A percentile compares a stretch with the other conserved stretches of the same genome.
phyloP scores from a whole-genome alignment of 1,140 invertebrate species.

The Papilio machaon region DNA sequence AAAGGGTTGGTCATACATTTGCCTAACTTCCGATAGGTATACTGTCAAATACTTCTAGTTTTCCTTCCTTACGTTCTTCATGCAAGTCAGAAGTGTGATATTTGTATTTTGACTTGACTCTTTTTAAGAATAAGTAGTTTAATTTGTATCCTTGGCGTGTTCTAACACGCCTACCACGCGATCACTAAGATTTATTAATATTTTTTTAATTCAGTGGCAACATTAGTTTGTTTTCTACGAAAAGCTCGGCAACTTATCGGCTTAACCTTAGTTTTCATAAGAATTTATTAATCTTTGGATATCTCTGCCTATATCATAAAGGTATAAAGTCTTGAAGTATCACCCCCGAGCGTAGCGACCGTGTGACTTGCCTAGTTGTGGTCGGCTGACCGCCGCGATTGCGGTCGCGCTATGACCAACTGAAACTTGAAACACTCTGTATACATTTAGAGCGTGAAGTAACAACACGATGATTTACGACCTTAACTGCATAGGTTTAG shows the following conservation, averaged over 20 bases:
- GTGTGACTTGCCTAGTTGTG: constrained; percentile 44
- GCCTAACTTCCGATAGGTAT: too few relatives aligned
- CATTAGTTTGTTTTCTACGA: background rate
- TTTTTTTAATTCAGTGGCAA: too few relatives aligned
- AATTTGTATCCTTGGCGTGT: too few relatives aligned
- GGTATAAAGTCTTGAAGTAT: constrained; percentile 1
- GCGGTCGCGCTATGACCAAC: constrained; percentile 43
- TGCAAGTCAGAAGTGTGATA: too few relatives aligned
- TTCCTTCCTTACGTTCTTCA: too few relatives aligned
- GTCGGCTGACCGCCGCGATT: constrained; percentile 32
- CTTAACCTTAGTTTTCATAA: background rate
- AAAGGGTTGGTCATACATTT: too few relatives aligned
- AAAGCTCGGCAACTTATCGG: background rate
- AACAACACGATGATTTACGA: background rate
- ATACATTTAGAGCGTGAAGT: constrained; percentile 41
- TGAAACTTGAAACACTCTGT: constrained; percentile 54
- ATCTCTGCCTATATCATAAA: background rate
- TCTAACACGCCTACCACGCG: too few relatives aligned
- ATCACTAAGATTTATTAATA: too few relatives aligned
- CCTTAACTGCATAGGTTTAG: background rate
- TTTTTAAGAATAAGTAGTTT: too few relatives aligned
- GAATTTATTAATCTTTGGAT: background rate
- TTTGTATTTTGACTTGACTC: too few relatives aligned
- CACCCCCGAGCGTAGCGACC: constrained; percentile 22
- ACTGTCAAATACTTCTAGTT: too few relatives aligned